Base-by-base conservation (phyloP, 1,140 invertebrate genomes). In the Archivesica marissinica region DNA sequence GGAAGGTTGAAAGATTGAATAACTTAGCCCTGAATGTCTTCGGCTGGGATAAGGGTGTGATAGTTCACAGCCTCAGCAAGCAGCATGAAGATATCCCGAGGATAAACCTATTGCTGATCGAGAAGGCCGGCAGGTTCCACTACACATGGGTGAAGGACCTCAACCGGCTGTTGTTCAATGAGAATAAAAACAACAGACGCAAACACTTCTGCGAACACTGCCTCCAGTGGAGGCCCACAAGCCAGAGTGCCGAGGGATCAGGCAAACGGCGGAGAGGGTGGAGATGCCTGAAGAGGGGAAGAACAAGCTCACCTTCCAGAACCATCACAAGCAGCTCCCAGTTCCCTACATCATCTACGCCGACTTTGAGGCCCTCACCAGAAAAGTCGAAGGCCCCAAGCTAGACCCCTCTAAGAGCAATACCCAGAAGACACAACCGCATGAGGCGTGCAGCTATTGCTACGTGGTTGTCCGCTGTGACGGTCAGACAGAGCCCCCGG, bases 191-290 rank as follows among this genome's bases (percentile, higher is more conserved):
- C 25, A 17, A 54, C n/a, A 52, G 56, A 52, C n/a, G 66, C 2
- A 88, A 86, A 33, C 64, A 83, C 64, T 84, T 86, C 79, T 85
- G 87, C 33, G 86, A 87, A 77, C n/a, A 61, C 25, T 88, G 77
- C 61, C 80, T 87, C n/a, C 87, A 88, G 17, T 88, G 61, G 81
- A 85, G 33, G 72, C 54, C 17, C 82, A 87, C 66, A 87, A 87
- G 64, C 75, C 64, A 59, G 87, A 87, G 20, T 84, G 85, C 41
- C 44, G 56, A 28, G 85, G 75, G 13, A 70, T 88, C 9, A 44
- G 74, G 15, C 44, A 76, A 33, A 59, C 30, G 13, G 47, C 85
- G 0, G 59, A 85, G 7, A 17, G 72, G 44, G 50, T 52, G 20
- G 78, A 66, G 35, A 88, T 78, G 85, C 56, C 50, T n/a, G 54